Evolutionary conservation across 2,797 vertebrate genomes (phyloP), one percentile per base, ranked within the genome.

Genomic region (Podarcis siculus): DNA sequence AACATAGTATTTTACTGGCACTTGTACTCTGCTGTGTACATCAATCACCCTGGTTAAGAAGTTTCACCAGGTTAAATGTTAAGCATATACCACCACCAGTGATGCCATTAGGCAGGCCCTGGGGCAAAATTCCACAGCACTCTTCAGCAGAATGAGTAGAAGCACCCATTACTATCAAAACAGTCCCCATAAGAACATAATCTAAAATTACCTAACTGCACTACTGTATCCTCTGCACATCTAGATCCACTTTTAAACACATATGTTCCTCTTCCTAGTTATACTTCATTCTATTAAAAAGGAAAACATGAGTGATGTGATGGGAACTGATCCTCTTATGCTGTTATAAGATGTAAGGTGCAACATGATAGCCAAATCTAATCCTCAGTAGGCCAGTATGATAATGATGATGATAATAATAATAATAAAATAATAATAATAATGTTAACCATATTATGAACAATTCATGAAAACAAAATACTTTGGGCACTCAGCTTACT

Each of bases 251-350:
- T 69, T 61, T 58, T 37, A 67, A 87, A 78, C 27, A 21, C 42
- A 42, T 58, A 71, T 6, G 39, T 3, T 55, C 25, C 77, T 37
- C 8, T 35, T 58, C 10, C 21, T 85, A 42, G 10, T 1, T 58
- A 37, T 45, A 13, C 49, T 35, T 42, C 37, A 69, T 69, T 42
- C 55, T 30, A 79, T 58, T 61, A 32, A 3, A 78, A 91, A 91
- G 84, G 9, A 37, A 10, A 0, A 6, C 0, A 5, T 0, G 19
- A 93, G 55, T 0, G 8, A 87, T 49, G 21, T 23, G 61, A 64
- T 0, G 1, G 75, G 76, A 80, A 69, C 91, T 80, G 13, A 25
- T 61, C 58, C 71, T 73, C 2, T 1, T 61, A 3, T 0, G 1
- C 3, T 32, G 71, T 69, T 83, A 86, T 66, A 73, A 87, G 78